Conservation (phyloP, 2,888 invertebrate genomes). For the Rotaria magnacalcarata region DNA sequence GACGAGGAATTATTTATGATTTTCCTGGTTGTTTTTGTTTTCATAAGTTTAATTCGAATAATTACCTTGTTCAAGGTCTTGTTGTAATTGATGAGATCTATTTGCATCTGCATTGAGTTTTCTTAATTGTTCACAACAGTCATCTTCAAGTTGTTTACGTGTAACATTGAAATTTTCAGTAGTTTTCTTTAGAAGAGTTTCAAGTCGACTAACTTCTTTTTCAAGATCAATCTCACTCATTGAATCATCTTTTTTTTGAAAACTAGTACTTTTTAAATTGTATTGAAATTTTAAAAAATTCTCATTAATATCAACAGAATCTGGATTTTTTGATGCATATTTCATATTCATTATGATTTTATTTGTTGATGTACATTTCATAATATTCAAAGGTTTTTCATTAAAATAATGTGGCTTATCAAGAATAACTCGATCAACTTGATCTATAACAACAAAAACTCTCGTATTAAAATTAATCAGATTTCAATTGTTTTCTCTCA, state of each 20-base stretch:
- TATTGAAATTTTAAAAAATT: background rate
- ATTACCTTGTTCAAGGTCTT: background rate
- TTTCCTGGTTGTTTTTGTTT: too few relatives aligned
- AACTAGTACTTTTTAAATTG: background rate
- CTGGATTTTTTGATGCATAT: background rate
- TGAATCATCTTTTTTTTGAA: background rate
- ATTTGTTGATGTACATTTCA: background rate
- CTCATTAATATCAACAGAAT: background rate
- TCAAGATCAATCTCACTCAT: background rate
- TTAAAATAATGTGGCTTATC: constrained; percentile 19
- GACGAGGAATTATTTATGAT: too few relatives aligned
- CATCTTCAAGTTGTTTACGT: background rate
- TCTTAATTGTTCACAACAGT: background rate
- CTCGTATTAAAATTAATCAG: too few relatives aligned
- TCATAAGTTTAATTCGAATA: background rate
- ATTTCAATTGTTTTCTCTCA: too few relatives aligned
- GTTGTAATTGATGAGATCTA: background rate
- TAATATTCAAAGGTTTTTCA: background rate
- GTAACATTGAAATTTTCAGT: background rate
- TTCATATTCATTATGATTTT: background rate
- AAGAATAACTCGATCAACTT: constrained; percentile 2
- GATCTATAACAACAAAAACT: background rate
- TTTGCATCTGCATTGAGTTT: background rate
- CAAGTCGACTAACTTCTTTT: background rate
- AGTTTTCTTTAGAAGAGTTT: background rate